Conservation (phyloP, 2,113 vertebrate species). For the Tupaia tana region DNA sequence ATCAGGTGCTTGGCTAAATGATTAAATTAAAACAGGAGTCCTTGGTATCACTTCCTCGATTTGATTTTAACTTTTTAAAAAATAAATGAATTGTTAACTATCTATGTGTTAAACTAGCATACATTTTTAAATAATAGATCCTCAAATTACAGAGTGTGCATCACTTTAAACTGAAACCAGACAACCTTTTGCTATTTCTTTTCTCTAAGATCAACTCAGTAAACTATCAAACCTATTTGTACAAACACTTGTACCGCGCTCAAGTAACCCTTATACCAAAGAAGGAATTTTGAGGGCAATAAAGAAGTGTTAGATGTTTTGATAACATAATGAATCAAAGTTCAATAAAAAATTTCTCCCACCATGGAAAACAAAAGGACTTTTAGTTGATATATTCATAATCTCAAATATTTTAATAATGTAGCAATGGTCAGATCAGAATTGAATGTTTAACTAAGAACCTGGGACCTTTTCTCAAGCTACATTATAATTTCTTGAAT, state of each 20-base stretch:
- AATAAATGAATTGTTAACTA: constrained; percentile 58
- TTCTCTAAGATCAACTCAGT: constrained; percentile 54
- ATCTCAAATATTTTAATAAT: constrained; percentile 26
- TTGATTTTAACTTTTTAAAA: constrained; percentile 69
- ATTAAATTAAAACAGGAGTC: constrained; percentile 56
- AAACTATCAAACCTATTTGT: background rate
- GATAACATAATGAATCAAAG: constrained; percentile 43
- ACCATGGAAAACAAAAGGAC: background rate
- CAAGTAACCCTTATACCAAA: constrained; percentile 29
- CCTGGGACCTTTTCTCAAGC: constrained; percentile 17
- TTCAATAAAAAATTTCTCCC: constrained; percentile 36
- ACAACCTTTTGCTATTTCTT: constrained; percentile 38
- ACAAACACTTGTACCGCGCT: constrained; percentile 6
- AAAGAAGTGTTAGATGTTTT: constrained; percentile 43
- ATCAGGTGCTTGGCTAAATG: constrained; percentile 61
- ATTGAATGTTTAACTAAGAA: constrained; percentile 29
- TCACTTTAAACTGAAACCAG: constrained; percentile 62
- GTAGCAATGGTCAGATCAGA: background rate
- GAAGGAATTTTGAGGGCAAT: constrained; percentile 17
- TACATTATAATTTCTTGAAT: constrained; percentile 35
- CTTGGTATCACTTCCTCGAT: constrained; percentile 9
- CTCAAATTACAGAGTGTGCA: background rate
- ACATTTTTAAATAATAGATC: constrained; percentile 22
- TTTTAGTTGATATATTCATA: constrained; percentile 2
- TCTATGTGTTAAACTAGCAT: background rate